Conservation (phyloP, 2,888 invertebrate species). For the Conistra vaccinii region DNA sequence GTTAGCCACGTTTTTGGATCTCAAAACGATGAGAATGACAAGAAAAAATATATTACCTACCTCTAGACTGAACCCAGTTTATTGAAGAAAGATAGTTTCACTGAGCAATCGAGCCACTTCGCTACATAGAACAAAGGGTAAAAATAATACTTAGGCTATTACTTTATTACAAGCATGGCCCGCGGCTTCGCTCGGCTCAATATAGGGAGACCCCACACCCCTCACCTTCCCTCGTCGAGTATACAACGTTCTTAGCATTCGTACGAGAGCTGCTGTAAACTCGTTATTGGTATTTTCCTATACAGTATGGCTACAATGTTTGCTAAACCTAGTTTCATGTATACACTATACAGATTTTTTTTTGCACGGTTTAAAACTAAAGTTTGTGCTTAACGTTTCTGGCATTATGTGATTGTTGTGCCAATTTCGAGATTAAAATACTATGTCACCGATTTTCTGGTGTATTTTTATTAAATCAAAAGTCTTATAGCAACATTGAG, state of each 20-base stretch:
- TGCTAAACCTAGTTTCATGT: neutral
- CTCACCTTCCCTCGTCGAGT: neutral
- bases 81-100: neutral
- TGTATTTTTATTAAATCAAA: neutral
- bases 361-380: neutral
- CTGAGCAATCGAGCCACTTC: neutral
- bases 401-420: neutral
- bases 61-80: neutral
- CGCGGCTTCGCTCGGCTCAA: slow-evolving; percentile 10
- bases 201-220: neutral
- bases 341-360: neutral
- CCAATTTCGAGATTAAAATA: neutral
- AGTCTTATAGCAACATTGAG: neutral
- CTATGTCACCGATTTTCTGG: neutral
- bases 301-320: slow-evolving; percentile 27
- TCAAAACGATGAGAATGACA: neutral
- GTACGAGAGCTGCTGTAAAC: slow-evolving; percentile 32
- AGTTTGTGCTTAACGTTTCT: neutral
- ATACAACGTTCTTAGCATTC: slow-evolving; percentile 32
- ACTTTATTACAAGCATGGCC: slow-evolving; percentile 20
- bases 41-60: neutral
- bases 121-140: slow-evolving; percentile 10
- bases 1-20: neutral
- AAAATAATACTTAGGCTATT: slow-evolving; percentile 31
- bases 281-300: slow-evolving; percentile 53